Evolutionary conservation across 2,888 invertebrate species (phyloP).

Genomic region (Drosophila melanosoma): DNA sequence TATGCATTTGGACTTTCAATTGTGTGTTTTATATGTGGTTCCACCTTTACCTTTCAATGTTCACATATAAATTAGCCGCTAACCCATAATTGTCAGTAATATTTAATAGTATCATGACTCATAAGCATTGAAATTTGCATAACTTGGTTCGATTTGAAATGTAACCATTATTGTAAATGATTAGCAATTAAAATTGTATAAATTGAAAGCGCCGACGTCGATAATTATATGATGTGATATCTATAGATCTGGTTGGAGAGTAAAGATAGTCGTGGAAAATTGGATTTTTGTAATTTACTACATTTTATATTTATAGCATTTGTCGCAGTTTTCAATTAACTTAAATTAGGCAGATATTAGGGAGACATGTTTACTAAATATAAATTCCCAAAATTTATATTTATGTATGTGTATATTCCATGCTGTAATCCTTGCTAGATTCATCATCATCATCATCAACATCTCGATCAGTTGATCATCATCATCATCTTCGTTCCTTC

Average conservation of each 20-base stretch:
- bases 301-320: constrained; percentile 83
- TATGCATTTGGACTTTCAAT: constrained; percentile 19
- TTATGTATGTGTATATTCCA: constrained; percentile 50
- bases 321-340: constrained; percentile 78
- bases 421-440: constrained; percentile 40
- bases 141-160: constrained; percentile 36
- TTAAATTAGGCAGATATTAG: constrained; percentile 76
- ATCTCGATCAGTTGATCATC: constrained; percentile 5
- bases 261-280: constrained; percentile 11
- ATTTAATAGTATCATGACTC: constrained; percentile 4
- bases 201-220: constrained; percentile 13
- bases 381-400: constrained; percentile 61
- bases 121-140: constrained; percentile 50
- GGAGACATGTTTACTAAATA: constrained; percentile 56
- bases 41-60: constrained; percentile 58
- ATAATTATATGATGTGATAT: constrained; percentile 3
- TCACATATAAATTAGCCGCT: constrained; percentile 54
- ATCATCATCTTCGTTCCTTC: constrained; percentile 31
- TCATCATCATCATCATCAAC: constrained; percentile 19
- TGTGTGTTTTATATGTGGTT: constrained; percentile 7
- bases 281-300: constrained; percentile 82
- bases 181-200: constrained; percentile 25
- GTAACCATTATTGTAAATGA: constrained; percentile 37
- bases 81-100: constrained; percentile 61
- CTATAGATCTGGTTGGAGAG: neutral